These are phyloP conservation scores for Myanophis thanlyinensis DNA, from an alignment of 2,113 vertebrate species.

Conservation along the genomic window DNA sequence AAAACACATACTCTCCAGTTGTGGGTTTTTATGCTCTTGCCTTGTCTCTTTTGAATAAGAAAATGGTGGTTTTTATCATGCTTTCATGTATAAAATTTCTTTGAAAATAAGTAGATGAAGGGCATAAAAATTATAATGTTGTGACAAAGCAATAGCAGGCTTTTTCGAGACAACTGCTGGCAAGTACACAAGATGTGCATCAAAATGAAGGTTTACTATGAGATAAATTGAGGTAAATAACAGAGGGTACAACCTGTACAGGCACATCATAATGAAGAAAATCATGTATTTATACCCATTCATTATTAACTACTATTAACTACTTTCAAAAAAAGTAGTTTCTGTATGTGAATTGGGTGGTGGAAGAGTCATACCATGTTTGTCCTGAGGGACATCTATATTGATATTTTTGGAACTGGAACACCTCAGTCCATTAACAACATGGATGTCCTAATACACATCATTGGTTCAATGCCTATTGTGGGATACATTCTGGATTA, in stretches of 20 bases:
- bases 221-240: not conserved
- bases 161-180: slow-evolving; percentile 1
- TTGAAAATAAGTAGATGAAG: not conserved
- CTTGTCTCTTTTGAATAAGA: not conserved
- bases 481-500: not conserved
- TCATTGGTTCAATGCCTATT: not conserved
- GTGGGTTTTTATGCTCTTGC: not conserved
- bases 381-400: not conserved
- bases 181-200: not conserved
- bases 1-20: not conserved
- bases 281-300: not conserved
- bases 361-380: not conserved
- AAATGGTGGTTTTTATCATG: not conserved
- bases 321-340: not conserved
- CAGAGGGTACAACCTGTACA: not conserved
- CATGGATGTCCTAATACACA: not conserved
- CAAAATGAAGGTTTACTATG: not conserved
- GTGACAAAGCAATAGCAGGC: not conserved
- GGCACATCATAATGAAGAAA: not conserved
- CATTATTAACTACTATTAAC: not conserved
- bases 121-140: not conserved
- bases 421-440: not conserved
- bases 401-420: not conserved
- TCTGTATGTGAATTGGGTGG: not conserved
- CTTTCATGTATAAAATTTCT: not conserved